phyloP scores from a whole-genome alignment of 2,797 vertebrate species.

The Alca torda region DNA sequence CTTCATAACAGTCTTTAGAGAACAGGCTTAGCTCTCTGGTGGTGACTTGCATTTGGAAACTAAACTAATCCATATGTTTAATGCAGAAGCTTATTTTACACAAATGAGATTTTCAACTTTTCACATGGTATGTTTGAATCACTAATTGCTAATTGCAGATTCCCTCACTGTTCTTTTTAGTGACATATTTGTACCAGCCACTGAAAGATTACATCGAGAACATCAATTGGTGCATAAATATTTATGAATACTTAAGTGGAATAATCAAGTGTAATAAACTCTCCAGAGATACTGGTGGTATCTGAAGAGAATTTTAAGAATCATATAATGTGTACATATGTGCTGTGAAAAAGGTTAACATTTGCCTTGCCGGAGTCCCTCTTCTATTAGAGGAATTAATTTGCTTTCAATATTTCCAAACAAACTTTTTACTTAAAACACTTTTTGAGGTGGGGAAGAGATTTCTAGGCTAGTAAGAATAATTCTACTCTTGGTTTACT shows the following conservation, averaged over 20 bases:
- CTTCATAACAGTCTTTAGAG: background rate
- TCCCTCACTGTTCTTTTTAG: conserved; percentile 29
- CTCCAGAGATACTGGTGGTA: conserved; percentile 21
- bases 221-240: conserved; percentile 60
- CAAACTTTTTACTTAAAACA: background rate
- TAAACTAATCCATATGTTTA: conserved; percentile 15
- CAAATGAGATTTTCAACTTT: conserved; percentile 43
- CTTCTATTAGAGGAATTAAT: conserved; percentile 7
- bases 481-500: background rate
- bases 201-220: conserved; percentile 58
- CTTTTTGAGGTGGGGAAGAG: background rate
- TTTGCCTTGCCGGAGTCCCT: conserved; percentile 23
- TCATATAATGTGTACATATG: conserved; percentile 7
- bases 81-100: background rate
- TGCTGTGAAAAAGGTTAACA: conserved; percentile 46
- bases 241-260: conserved; percentile 67
- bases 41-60: background rate
- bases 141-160: conserved; percentile 55
- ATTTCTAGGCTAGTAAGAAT: background rate
- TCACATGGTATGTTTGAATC: background rate
- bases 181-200: conserved; percentile 49
- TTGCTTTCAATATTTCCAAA: conserved; percentile 7
- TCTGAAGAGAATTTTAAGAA: conserved; percentile 44
- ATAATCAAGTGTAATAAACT: conserved; percentile 62
- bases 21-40: background rate